Percentiles rank a stretch among this genome's conserved stretches.
Conservation (phyloP, 2,797 vertebrate genomes). For the Crypturellus tataupa region DNA sequence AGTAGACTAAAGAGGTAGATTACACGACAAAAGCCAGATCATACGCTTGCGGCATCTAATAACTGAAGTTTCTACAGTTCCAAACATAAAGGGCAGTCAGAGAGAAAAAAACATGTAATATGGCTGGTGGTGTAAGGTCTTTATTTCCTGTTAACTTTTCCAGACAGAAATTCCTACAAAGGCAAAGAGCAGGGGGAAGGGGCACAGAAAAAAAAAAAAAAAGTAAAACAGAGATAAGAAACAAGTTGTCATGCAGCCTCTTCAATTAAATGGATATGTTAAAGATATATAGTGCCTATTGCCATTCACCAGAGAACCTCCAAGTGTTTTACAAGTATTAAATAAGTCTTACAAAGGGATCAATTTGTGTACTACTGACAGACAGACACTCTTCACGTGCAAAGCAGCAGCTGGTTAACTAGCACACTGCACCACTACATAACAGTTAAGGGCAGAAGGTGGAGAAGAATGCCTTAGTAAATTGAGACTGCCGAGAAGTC, state of each 20-base stretch:
- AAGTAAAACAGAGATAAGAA: background rate
- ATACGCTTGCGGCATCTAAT: background rate
- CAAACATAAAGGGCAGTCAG: background rate
- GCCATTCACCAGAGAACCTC: background rate
- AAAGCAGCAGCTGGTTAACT: slow-evolving; percentile 63
- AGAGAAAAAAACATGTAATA: too few species aligned
- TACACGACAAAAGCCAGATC: background rate
- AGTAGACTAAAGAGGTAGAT: background rate
- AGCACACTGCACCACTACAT: slow-evolving; percentile 14
- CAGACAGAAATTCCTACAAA: background rate
- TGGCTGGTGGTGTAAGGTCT: background rate
- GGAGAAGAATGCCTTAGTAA: slow-evolving; percentile 27
- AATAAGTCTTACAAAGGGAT: slow-evolving; percentile 8
- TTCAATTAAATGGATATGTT: background rate
- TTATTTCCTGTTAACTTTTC: background rate
- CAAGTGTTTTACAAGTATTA: slow-evolving; percentile 18
- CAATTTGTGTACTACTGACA: background rate
- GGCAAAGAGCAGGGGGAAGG: background rate
- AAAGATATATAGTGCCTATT: background rate
- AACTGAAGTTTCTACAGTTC: background rate
- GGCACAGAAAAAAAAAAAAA: background rate
- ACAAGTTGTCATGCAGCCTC: background rate
- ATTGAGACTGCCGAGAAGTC: slow-evolving; percentile 41
- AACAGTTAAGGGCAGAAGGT: slow-evolving; percentile 40
- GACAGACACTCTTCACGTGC: slow-evolving; percentile 21